Evolutionary conservation across 1,140 invertebrate species (phyloP), one percentile per base, ranked within the genome.

Genomic region (Orius insidiosus): DNA sequence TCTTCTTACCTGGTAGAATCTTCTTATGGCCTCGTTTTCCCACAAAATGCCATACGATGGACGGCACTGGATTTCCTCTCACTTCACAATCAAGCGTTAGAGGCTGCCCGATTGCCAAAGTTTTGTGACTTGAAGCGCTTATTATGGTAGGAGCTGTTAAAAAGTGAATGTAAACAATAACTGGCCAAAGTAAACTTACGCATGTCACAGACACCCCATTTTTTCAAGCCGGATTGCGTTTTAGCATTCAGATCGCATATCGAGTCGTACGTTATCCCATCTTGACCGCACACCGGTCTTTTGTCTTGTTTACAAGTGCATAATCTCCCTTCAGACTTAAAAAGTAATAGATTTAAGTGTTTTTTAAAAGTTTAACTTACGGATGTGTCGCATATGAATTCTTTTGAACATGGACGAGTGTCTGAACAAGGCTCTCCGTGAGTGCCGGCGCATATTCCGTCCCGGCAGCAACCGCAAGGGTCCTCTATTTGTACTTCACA

Each of bases 41-140:
- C 24, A 64, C 59, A 54, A 74, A 73, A 47, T 68, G 65, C 77
- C 77, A 80, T 47, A 63, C 61, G 39, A 80, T 68, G 10, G 65
- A 58, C 0, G 77, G 75, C 5, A 73, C 62, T 1, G 77, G 77
- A 53, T 64, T 71, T 1, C 75, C 76, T 33, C 64, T 68, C 6
- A 64, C 70, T 59, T 80, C 76, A 57, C 77, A 80, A 48, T 68
- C 64, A 43, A 80, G 56, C 0, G 70, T 65, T 6, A 72, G 52
- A 31, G 65, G 60, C 40, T 67, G 65, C 9, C 71, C 70, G 8
- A 62, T 59, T 11, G 48, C 51, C 10, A 67, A 65, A 5, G 56
- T 55, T 1, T 58, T 52, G 38, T 63, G 24, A 24, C 24, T 24
- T 48, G 60, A 56, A 6, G 53, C 50, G 4, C 60, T 59, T 8